phyloP scores from a whole-genome alignment of 2,888 invertebrate species.

The Allolobophora icterica region DNA sequence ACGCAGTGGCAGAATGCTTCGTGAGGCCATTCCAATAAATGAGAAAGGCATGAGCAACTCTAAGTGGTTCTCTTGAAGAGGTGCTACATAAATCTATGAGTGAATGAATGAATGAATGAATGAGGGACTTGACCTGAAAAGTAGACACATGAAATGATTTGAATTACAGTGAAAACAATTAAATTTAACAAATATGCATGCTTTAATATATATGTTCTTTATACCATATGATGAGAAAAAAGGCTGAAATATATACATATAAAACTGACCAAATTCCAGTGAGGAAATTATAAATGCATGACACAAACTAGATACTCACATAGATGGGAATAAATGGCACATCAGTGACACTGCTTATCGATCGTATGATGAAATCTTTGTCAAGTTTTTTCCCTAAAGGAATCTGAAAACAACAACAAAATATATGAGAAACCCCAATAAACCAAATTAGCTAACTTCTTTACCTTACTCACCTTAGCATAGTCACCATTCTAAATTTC shows the following conservation, averaged over 20 bases:
- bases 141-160: too few species aligned
- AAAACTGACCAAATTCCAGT: neutral
- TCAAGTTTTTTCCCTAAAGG: constrained; percentile 24
- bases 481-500: neutral
- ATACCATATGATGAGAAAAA: neutral
- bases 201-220: neutral
- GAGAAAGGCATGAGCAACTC: too few species aligned
- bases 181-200: too few species aligned
- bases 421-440: neutral
- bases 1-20: too few species aligned
- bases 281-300: neutral
- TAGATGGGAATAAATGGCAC: constrained; percentile 8
- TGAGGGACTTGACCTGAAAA: too few species aligned
- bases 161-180: too few species aligned
- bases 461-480: too few species aligned
- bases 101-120: too few species aligned
- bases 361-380: neutral
- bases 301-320: neutral
- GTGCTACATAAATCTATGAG: too few species aligned
- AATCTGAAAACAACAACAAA: constrained; percentile 13
- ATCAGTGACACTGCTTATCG: neutral
- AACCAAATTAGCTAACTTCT: neutral
- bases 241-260: neutral
- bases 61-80: too few species aligned
- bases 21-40: too few species aligned